Evolutionary conservation across 2,113 vertebrate genomes (phyloP).

Genomic region (Dissostichus mawsoni): DNA sequence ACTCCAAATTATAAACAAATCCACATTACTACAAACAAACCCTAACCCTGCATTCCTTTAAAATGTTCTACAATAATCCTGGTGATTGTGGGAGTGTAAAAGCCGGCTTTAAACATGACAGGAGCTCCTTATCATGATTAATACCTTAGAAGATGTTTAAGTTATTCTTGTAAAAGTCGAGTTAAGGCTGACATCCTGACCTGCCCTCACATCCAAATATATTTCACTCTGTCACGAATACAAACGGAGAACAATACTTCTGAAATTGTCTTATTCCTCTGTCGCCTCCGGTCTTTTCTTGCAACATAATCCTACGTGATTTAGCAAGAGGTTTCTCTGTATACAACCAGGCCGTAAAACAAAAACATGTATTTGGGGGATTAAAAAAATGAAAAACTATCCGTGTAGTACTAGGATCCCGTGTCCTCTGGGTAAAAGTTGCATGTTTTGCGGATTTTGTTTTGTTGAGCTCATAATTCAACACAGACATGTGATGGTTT

Average conservation of each 20-base stretch:
- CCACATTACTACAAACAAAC: background rate
- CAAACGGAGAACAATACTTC: constrained; percentile 29
- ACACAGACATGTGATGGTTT: constrained; percentile 72
- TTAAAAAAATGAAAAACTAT: constrained; percentile 45
- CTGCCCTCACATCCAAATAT: background rate
- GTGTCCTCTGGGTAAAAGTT: constrained; percentile 77
- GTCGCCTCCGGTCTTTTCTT: constrained; percentile 44
- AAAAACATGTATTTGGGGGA: constrained; percentile 75
- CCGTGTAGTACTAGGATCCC: constrained; percentile 53
- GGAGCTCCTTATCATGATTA: too few relatives aligned
- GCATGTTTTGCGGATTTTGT: constrained; percentile 82
- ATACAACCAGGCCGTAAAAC: constrained; percentile 68
- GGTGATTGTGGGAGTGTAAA: background rate
- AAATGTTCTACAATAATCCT: background rate
- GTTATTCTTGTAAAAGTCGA: too few relatives aligned
- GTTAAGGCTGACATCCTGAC: too few relatives aligned
- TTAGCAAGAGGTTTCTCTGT: constrained; percentile 58
- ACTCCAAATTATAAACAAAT: background rate
- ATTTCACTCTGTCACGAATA: constrained; percentile 1
- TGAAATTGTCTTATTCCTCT: constrained; percentile 18
- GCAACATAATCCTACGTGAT: constrained; percentile 55
- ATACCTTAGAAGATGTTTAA: background rate
- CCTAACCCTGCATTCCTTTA: background rate
- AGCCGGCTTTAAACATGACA: background rate
- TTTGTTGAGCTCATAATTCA: constrained; percentile 84